Percentiles rank a stretch among this genome's conserved stretches.
These are phyloP conservation scores for Oithona nana DNA, from an alignment of 2,888 invertebrate species.

Conservation along the genomic window DNA sequence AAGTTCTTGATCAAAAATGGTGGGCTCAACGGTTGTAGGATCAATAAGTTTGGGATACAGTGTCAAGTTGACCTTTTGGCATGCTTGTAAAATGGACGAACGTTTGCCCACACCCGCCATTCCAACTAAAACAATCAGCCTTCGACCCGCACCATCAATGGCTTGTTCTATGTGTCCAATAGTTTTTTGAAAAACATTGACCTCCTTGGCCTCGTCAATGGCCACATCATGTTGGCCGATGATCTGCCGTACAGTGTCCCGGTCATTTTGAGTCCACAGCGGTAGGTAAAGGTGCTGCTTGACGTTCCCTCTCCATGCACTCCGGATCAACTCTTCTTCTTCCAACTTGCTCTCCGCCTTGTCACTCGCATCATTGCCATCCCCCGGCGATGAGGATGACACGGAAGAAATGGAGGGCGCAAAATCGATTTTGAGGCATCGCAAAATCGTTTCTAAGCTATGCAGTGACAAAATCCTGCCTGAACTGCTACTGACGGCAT, in stretches of 20 bases:
- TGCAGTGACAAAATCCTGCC: neutral
- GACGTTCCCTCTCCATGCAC: neutral
- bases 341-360: too few relatives aligned
- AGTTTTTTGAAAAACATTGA: neutral
- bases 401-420: too few relatives aligned
- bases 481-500: neutral
- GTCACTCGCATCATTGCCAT: too few relatives aligned
- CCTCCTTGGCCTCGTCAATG: neutral
- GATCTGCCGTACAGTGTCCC: neutral
- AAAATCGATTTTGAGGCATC: neutral
- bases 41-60: neutral
- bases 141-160: neutral
- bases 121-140: neutral
- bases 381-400: too few relatives aligned
- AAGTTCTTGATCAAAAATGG: too few relatives aligned
- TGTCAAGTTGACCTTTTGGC: neutral
- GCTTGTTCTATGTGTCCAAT: neutral
- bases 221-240: neutral
- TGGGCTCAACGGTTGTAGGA: neutral
- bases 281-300: neutral
- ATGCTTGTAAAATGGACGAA: neutral
- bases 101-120: neutral
- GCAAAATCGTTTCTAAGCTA: neutral
- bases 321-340: neutral
- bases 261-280: neutral